These are phyloP conservation scores for Papilio helenus DNA, from an alignment of 1,140 invertebrate genomes.

Conservation along the genomic window DNA sequence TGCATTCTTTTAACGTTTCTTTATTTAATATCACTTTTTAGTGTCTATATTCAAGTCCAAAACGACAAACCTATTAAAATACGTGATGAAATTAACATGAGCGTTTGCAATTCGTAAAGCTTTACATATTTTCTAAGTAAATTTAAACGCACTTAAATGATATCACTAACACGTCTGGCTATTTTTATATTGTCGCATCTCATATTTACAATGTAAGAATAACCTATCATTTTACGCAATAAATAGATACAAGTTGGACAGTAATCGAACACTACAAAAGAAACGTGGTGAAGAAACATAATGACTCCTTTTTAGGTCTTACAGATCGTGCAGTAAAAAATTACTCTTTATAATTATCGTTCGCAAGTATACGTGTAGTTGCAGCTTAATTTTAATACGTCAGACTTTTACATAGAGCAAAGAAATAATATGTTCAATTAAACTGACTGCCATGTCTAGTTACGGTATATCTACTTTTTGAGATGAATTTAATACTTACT, in stretches of 20 bases:
- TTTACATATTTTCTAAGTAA: neutral
- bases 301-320: conserved; percentile 33
- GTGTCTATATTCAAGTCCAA: neutral
- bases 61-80: neutral
- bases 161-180: neutral
- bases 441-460: neutral
- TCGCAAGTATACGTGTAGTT: conserved; percentile 1
- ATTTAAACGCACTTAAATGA: neutral
- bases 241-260: conserved; percentile 14
- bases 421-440: neutral
- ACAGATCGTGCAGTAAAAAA: conserved; percentile 33
- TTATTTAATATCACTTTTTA: neutral
- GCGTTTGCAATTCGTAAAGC: neutral
- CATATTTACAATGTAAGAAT: conserved; percentile 22
- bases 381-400: conserved; percentile 14
- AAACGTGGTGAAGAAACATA: conserved; percentile 21
- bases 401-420: conserved; percentile 1
- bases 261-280: conserved; percentile 13
- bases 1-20: neutral
- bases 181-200: conserved; percentile 12
- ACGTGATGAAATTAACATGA: neutral
- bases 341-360: conserved; percentile 23
- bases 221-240: conserved; percentile 9
- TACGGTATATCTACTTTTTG: neutral
- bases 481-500: neutral